Base-by-base conservation (phyloP, 2,888 invertebrate species). In the Eucera pruinosa region DNA sequence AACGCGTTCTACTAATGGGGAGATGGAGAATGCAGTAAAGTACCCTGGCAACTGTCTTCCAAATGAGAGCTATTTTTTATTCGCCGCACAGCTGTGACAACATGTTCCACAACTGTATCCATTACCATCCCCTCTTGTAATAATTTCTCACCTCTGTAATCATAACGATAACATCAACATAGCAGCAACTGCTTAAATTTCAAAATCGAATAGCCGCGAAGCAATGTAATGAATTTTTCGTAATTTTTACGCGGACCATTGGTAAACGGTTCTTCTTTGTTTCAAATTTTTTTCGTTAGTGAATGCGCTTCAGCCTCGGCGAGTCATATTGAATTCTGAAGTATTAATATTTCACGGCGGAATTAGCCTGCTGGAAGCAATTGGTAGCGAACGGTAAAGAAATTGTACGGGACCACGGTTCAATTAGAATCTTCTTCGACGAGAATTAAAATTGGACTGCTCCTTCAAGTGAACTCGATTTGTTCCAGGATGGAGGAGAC, bases 401-500 rank as follows among this genome's bases (percentile, higher is more conserved):
- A 45, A 78, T 78, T 54, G 48, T 0, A 41, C 41, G 6, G 2
- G 13, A 15, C 11, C 2, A 9, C 15, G 45, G 48, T 30, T 57
- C 80, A 80, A 78, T 72, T 78, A 71, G 70, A 80, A 73, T 71
- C 81, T 71, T 81, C n/a, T 77, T 80, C 78, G 78, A 54, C 71
- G 61, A 27, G 83, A 80, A 87, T 86, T 80, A 78, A 85, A 86
- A 78, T 75, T 68, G 57, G 60, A 61, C 70, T 58, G 67, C 61
- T 57, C 30, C 58, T 75, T 78, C 50, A 81, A 73, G 64, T 58
- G 61, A 47, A 36, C 72, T 57, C 73, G 67, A 66, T 89, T 89
- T 91, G 80, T 95, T 81, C 55, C 94, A 96, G 96, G 92, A 96
- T 96, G 96, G 96, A 96, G 93, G 96, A 96, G 92, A 95, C 95